Conservation (phyloP, 1,140 invertebrate genomes). For the Cydia fagiglandana region DNA sequence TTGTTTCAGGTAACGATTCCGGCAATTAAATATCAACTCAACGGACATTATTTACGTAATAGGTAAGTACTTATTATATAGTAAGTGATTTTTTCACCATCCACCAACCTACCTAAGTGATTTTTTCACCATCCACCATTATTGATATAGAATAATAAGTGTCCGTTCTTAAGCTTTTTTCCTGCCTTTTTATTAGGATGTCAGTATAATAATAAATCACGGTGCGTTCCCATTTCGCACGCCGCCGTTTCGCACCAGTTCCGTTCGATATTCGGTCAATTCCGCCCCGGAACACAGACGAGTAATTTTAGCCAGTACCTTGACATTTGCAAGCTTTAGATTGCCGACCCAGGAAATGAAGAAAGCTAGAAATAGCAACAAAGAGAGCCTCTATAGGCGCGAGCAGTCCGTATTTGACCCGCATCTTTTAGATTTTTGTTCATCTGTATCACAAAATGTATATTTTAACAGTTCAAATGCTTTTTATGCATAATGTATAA, state of each 20-base stretch:
- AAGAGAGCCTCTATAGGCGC: not conserved
- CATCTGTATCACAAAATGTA: too few species aligned
- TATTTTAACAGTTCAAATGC: too few species aligned
- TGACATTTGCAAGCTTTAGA: conserved; percentile 4
- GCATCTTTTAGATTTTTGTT: too few species aligned
- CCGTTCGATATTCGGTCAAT: not conserved
- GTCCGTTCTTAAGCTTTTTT: not conserved
- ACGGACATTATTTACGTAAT: too few species aligned
- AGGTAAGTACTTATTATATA: too few species aligned
- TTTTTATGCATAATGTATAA: too few species aligned
- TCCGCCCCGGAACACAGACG: not conserved
- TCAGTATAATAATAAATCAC: not conserved
- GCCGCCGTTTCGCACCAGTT: conserved; percentile 10
- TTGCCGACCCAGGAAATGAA: not conserved
- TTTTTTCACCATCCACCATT: too few species aligned
- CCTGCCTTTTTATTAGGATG: not conserved
- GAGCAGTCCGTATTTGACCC: too few species aligned
- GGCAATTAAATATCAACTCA: too few species aligned
- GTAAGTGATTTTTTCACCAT: too few species aligned
- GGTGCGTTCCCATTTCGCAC: not conserved
- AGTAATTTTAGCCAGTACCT: conserved; percentile 1
- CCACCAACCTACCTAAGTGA: too few species aligned
- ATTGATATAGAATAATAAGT: too few species aligned
- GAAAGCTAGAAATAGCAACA: not conserved
- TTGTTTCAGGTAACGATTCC: conserved; percentile 13